Base-by-base conservation (phyloP, 2,797 vertebrate genomes). In the Natrix natrix region DNA sequence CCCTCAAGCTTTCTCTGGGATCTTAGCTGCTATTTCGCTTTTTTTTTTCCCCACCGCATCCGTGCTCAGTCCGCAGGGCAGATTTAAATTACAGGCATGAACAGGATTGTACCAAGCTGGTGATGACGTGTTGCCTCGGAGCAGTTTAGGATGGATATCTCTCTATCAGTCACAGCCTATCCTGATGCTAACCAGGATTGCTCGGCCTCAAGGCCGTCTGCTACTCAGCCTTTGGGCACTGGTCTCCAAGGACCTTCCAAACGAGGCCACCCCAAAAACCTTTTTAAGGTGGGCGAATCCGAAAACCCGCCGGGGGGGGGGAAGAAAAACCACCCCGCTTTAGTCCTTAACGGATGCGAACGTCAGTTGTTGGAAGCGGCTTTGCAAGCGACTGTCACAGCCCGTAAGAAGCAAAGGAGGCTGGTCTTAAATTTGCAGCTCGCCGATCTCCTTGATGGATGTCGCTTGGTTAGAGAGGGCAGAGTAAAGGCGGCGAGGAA, bases 11-110 rank as follows among this genome's bases (percentile, higher is more conserved):
- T 28, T 3, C 93, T 93, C 93, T 93, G 93, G 95, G 95, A 66
- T 66, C 61, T 66, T 26, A 63, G 61, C 11, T 63, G 61, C 24
- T 12, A 1, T 26, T 28, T 28, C 1, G 61, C 1, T 28, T n/a
- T n/a, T 63, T 63, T 63, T 96, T 94, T 94, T 26, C 48, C 87
- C 88, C 56, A 93, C 93, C 61, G 0, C 94, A 61, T 90, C 17
- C 56, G 90, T 0, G 0, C 94, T 96, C 24, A 0, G 26, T 94
- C 63, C 88, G 48, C 14, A 16, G 20, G 8, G 92, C 5, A 87
- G 95, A 93, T 90, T 97, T 96, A 94, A 95, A 94, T 96, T 95
- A 95, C 95, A 91, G 94, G 61, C 93, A 61, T 96, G 95, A 95
- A 60, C 61, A 92, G 28, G 26, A 69, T 55, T 69, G 63, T 89